phyloP scores from a whole-genome alignment of 2,113 vertebrate species.

The Anarhynchus alexandrinus region DNA sequence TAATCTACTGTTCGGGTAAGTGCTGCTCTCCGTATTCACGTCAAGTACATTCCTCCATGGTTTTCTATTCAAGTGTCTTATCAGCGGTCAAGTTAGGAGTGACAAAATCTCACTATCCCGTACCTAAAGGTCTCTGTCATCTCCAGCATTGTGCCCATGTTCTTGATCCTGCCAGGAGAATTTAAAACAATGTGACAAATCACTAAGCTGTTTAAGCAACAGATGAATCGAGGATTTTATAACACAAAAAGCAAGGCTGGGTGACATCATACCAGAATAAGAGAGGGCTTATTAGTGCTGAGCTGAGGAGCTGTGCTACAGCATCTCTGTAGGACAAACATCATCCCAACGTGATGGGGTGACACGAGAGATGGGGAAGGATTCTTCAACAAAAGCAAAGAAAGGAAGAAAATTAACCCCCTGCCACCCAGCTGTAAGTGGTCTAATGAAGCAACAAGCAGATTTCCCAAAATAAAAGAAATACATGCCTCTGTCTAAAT shows the following conservation, averaged over 20 bases:
- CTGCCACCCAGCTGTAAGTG: not conserved
- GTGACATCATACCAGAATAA: not conserved
- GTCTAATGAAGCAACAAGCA: not conserved
- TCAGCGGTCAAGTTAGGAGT: not conserved
- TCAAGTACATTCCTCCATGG: not conserved
- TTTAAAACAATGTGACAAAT: not conserved
- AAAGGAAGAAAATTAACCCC: not conserved
- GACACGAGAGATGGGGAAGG: not conserved
- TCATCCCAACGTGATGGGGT: not conserved
- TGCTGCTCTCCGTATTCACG: not conserved
- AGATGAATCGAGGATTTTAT: not conserved
- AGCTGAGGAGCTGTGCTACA: not conserved
- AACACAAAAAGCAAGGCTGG: not conserved
- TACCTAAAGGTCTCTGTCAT: not conserved
- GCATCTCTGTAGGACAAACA: not conserved
- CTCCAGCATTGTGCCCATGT: not conserved
- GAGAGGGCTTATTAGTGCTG: not conserved
- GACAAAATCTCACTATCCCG: not conserved
- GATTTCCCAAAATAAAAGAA: constrained; percentile 3
- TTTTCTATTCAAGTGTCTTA: not conserved
- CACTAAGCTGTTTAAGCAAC: not conserved
- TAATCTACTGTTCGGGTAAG: not conserved
- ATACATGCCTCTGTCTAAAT: not conserved
- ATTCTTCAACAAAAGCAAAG: not conserved
- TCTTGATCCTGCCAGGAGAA: not conserved